phyloP scores from a whole-genome alignment of 1,140 invertebrate genomes.

The Cataglyphis hispanica region DNA sequence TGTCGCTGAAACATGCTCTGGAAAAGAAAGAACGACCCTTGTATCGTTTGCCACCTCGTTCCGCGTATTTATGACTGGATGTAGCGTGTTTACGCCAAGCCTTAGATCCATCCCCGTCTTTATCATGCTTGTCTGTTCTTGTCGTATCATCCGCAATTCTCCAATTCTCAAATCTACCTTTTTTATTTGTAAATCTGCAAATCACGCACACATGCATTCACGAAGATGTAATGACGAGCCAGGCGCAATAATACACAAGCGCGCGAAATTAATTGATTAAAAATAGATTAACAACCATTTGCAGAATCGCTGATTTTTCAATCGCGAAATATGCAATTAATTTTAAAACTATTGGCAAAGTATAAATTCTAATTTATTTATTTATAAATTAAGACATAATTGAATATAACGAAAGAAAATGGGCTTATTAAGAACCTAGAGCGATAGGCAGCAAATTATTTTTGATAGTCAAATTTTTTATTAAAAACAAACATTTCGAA shows the following conservation, averaged over 20 bases:
- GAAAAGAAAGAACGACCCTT: slow-evolving; percentile 74
- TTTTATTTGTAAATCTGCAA: slow-evolving; percentile 34
- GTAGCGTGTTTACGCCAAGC: slow-evolving; percentile 70
- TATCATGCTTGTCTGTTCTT: too few species aligned
- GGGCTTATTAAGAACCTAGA: too few species aligned
- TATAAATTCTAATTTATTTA: slow-evolving; percentile 47
- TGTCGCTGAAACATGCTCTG: slow-evolving; percentile 25
- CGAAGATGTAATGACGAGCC: slow-evolving; percentile 63
- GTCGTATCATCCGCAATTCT: slow-evolving; percentile 29
- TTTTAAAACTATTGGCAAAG: slow-evolving; percentile 47
- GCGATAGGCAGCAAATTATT: too few species aligned
- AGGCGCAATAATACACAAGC: slow-evolving; percentile 34
- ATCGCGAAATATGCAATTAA: slow-evolving; percentile 44
- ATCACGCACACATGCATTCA: slow-evolving; percentile 52
- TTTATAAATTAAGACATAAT: too few species aligned
- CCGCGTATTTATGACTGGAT: slow-evolving; percentile 75
- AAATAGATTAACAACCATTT: slow-evolving; percentile 70
- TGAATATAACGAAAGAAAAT: too few species aligned
- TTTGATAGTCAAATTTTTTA: too few species aligned
- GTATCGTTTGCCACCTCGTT: slow-evolving; percentile 79
- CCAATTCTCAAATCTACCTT: slow-evolving; percentile 54
- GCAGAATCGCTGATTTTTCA: slow-evolving; percentile 64
- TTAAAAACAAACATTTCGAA: too few species aligned
- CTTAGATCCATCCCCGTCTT: slow-evolving; percentile 56
- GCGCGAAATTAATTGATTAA: slow-evolving; percentile 70